Percentiles rank a stretch among this genome's conserved stretches.
Evolutionary conservation across 1,140 invertebrate species (phyloP).

Genomic region (Heliconius hewitsoni): DNA sequence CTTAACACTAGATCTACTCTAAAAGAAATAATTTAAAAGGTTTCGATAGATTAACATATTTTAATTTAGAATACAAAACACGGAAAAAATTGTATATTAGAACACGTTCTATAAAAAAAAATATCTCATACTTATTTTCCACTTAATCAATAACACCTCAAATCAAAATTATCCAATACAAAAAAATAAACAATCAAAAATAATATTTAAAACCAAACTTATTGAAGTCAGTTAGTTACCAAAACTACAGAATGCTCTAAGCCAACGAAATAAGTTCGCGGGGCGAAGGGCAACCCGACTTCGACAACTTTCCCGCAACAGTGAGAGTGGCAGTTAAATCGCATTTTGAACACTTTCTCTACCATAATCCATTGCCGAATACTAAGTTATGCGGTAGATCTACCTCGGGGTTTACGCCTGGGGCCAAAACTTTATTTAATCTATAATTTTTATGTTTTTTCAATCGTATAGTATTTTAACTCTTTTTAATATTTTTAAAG

Average conservation of each 20-base stretch:
- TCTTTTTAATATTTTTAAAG: no score
- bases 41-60: no score
- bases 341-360: constrained; percentile 43
- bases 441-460: not conserved
- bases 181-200: not conserved
- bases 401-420: constrained; percentile 9
- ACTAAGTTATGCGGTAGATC: constrained; percentile 21
- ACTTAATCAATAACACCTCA: no score
- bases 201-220: not conserved
- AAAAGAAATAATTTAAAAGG: no score
- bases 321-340: constrained; percentile 24
- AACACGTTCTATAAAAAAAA: no score
- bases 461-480: not conserved
- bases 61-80: no score
- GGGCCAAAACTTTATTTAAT: not conserved
- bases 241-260: not conserved
- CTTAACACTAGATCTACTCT: no score
- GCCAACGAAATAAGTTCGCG: not conserved
- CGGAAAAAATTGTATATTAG: no score
- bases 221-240: not conserved
- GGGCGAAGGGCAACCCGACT: constrained; percentile 18
- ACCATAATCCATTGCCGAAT: constrained; percentile 30
- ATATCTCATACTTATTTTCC: no score
- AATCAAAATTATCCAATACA: not conserved
- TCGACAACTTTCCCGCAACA: constrained; percentile 28